Evolutionary conservation across 2,797 vertebrate species (phyloP), one percentile per base, ranked within the genome.

Genomic region (Chiloscyllium punctatum): DNA sequence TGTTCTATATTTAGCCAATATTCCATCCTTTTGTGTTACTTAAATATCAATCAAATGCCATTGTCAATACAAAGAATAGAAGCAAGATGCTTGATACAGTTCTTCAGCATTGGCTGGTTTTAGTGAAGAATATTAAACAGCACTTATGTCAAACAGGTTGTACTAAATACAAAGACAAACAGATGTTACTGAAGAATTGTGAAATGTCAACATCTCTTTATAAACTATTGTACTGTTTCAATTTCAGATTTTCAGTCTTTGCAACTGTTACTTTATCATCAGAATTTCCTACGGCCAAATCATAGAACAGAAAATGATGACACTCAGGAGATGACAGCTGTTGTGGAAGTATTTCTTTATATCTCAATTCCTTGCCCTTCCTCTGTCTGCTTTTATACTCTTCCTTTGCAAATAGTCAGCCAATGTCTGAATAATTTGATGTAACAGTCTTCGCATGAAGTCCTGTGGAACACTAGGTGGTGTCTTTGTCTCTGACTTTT

Each of bases 11-110:
- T 92, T 69, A 92, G n/a, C 37, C 66, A n/a, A 42, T 27, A 69
- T 92, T 92, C 66, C n/a, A 92, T 92, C 90, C 2, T 92, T 92
- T 92, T 42, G 42, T 69, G 69, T 92, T 69, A 92, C 92, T 69
- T 69, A 42, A n/a, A 42, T 69, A 69, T 92, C 90, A 92, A n/a
- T 92, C 90, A 92, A 92, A 69, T 92, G 66, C 62, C 90, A 69
- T 21, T 92, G 66, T 92, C 90, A 92, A 68, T 92, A 92, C n/a
- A 92, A n/a, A 68, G 66, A 69, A 18, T 33, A 9, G 66, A 42
- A 92, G 66, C 62, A 42, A 92, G 7, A 68, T 69, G 90, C n/a
- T 68, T 68, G n/a, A 69, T 92, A 69, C 16, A 21, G 6, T 66
- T 68, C 57, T 25, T 69, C 21, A 92, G 25, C n/a, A 18, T 69